Base-by-base conservation (phyloP, 2,888 invertebrate species). In the Megaustenia siamemsis region DNA sequence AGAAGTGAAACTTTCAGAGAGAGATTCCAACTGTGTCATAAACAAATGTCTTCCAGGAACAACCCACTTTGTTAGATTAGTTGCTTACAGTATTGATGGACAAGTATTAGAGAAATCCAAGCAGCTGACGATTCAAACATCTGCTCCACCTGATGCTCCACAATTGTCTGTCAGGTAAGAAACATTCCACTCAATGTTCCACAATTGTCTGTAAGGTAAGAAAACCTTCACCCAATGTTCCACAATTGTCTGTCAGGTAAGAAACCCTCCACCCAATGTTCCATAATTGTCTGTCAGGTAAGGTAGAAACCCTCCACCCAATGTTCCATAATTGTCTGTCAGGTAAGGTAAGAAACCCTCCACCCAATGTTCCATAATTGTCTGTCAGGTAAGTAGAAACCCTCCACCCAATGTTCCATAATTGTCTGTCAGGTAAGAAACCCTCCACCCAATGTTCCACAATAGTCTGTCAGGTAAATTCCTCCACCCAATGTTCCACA, bases 41-140 rank as follows among this genome's bases (percentile, higher is more conserved):
- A 93, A 93, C 89, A 93, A 93, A 87, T 93, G 94, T 86, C 90
- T 92, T 49, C 93, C 94, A 1, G 94, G 94, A 8, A 93, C 93
- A 6, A 93, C 93, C 43, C 93, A 94, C 89, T 93, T 92, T 89
- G 90, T 94, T 8, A 89, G 93, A 12, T 90, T 93, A 71, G 90
- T 93, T 53, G 90, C 92, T 76, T 89, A 90, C 38, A 90, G 89
- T 71, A 88, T 86, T 28, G 90, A 92, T 32, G 92, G 91, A 66
- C 90, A 90, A 76, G 89, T 93, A 56, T 84, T 93, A 83, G 94
- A 93, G 76, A 89, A 92, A 73, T 94, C 93, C 40, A 90, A 90
- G 86, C 92, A 93, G 88, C 78, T 93, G 85, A 93, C 92, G 0
- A 89, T 93, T 10, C 93, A 94, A 88, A 94, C 94, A 43, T 93